Evolutionary conservation across 2,797 vertebrate species (phyloP), one percentile per base, ranked within the genome.

Genomic region (Gymnodraco acuticeps): DNA sequence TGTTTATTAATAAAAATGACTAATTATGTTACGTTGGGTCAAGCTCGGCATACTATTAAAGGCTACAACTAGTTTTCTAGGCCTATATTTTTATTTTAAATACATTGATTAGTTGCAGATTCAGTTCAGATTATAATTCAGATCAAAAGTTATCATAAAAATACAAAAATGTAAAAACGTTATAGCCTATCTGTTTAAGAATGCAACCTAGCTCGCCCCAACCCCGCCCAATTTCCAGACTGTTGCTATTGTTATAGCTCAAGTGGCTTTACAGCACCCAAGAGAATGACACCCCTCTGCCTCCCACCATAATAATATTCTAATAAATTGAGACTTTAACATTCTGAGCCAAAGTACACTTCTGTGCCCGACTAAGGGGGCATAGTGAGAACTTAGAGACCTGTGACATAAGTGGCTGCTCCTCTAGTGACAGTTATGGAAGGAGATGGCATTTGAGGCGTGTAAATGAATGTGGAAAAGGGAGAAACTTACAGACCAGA

Each of bases 291-390:
- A 83, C 64, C 65, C 62, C 75, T 82, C 67, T 72, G 70, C 81
- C 67, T 73, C 54, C 73, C 62, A 73, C 48, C 51, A 61, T 77
- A 84, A 84, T 77, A 77, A 73, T 63, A 72, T 79, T 73, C 20
- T 81, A 81, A 87, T 83, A 82, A 87, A 85, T n/a, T 69, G 65
- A 80, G 65, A 73, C 33, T 56, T 63, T 56, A 63, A 72, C 67
- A 80, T 64, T 59, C 0, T 0, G 58, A 64, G 70, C 53, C 42
- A 46, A 68, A 73, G 70, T n/a, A 74, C 66, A 75, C 72, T 47
- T 78, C 54, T 58, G 77, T 1, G 10, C 12, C 55, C 51, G 20
- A 50, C 66, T 77, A 7, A 63, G 60, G 66, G 51, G 48, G 50
- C 56, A 60, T 10, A 27, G 46, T 13, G 63, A 60, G 52, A 58